A percentile compares a stretch with the other conserved stretches of the same genome.
Evolutionary conservation across 2,888 invertebrate species (phyloP).

Genomic region (Oconnorella tubifera): DNA sequence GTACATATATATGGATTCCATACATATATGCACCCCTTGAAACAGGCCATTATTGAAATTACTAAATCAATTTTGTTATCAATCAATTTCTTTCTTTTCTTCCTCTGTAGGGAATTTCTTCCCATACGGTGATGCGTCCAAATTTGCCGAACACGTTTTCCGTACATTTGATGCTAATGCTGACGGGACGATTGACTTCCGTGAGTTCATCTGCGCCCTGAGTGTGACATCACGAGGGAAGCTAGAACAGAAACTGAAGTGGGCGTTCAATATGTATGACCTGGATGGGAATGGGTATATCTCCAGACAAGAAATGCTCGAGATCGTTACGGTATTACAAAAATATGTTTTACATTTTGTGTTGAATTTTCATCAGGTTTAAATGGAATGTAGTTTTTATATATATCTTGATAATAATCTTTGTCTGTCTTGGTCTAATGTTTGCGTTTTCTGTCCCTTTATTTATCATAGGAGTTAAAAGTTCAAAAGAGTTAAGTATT

Average conservation of each 20-base stretch:
- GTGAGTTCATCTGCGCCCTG: constrained; percentile 96
- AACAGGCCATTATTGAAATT: neutral
- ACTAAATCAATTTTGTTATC: neutral
- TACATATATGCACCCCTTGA: neutral
- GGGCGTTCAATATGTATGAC: constrained; percentile 99
- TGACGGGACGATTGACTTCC: constrained; percentile 95
- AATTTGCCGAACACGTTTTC: constrained; percentile 98
- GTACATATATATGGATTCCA: too few species aligned
- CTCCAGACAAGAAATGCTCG: constrained; percentile 91
- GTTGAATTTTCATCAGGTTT: too few species aligned
- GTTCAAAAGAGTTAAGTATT: too few species aligned
- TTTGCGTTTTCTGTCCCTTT: too few species aligned
- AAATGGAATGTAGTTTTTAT: too few species aligned
- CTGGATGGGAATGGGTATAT: constrained; percentile 97
- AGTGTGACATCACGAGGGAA: constrained; percentile 96
- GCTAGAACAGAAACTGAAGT: constrained; percentile 93
- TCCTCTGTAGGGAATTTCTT: constrained; percentile 88
- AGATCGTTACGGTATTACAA: constrained; percentile 87
- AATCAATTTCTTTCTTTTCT: neutral
- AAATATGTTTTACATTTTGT: too few species aligned
- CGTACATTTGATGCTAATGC: constrained; percentile 80
- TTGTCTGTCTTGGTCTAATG: too few species aligned
- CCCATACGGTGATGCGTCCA: constrained; percentile 85
- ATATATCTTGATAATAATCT: too few species aligned
- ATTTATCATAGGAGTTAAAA: too few species aligned